Base-by-base conservation (phyloP, 2,888 invertebrate species). In the Autographa pulchrina region DNA sequence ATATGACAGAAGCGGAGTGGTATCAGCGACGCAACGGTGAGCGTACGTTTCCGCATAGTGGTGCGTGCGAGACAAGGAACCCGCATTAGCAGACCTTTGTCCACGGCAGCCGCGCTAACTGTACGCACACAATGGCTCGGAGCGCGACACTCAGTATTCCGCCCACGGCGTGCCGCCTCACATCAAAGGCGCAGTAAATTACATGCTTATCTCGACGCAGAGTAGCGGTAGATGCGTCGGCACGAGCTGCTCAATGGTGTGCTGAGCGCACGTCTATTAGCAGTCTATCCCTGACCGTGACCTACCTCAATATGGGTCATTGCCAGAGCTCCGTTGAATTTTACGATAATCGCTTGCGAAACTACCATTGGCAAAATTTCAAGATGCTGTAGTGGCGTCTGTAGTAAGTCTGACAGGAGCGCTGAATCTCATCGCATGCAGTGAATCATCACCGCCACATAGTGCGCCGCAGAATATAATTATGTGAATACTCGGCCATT, bases 321-420 rank as follows among this genome's bases (percentile, higher is more conserved):
- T 94, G 94, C 92, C 94, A 91, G 88, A 89, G 84, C 87, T 83
- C 85, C 83, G 87, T 89, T 89, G 87, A 86, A 92, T 93, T 95
- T 95, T 94, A 95, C 94, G 94, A 94, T 94, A 90, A 94, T 92
- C 92, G 88, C 89, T 85, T 85, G 92, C 92, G 90, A 92, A 94
- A 93, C 91, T 86, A 88, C 86, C 90, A 94, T 95, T 96, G 95
- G 95, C 95, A 95, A 92, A 94, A 94, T 93, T 93, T 95, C 95
- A 96, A 96, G 91, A 92, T 89, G 85, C 88, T 81, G 85, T 88
- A 89, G 88, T 89, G 85, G 86, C 89, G 95, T 95, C 95, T 95
- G 95, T 95, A 94, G 95, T 94, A 92, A 85, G 95, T 95, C 95
- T 94, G 90, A 91, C 90, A 90, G 90, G 85, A 88, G 86, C 85